These are phyloP conservation scores for Mimumesa dahlbomi DNA, from an alignment of 2,888 invertebrate species.

Conservation along the genomic window DNA sequence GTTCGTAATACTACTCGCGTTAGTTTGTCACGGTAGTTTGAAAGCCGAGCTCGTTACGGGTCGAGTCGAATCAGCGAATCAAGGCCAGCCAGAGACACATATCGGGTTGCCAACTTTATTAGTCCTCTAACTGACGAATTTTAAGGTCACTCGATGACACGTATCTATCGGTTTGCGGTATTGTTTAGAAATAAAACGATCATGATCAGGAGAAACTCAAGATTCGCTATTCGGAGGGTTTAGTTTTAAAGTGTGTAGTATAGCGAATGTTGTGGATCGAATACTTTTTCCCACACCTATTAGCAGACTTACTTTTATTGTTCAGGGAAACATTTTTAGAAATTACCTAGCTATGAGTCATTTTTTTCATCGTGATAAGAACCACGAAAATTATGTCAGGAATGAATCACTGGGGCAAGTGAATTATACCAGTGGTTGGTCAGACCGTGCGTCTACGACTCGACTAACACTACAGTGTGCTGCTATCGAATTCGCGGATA, in stretches of 20 bases:
- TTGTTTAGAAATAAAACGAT: no score
- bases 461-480: neutral
- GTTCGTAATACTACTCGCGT: neutral
- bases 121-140: constrained; percentile 31
- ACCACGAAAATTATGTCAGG: constrained; percentile 3
- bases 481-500: neutral
- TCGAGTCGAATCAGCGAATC: constrained; percentile 45
- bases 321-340: neutral
- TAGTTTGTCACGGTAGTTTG: constrained; percentile 38
- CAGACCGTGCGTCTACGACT: constrained; percentile 10
- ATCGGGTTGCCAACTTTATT: constrained; percentile 48
- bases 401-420: constrained; percentile 9
- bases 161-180: constrained; percentile 12
- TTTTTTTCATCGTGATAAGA: constrained; percentile 3
- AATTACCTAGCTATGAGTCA: no score
- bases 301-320: no score
- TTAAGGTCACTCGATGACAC: constrained; percentile 32
- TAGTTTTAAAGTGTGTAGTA: no score
- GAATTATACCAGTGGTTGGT: constrained; percentile 20
- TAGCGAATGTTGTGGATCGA: no score
- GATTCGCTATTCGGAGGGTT: no score
- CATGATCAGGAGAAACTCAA: no score
- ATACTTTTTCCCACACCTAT: no score
- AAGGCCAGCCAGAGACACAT: constrained; percentile 45
- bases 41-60: constrained; percentile 38